Conservation (phyloP, 2,113 vertebrate genomes). For the Arenaria interpres region DNA sequence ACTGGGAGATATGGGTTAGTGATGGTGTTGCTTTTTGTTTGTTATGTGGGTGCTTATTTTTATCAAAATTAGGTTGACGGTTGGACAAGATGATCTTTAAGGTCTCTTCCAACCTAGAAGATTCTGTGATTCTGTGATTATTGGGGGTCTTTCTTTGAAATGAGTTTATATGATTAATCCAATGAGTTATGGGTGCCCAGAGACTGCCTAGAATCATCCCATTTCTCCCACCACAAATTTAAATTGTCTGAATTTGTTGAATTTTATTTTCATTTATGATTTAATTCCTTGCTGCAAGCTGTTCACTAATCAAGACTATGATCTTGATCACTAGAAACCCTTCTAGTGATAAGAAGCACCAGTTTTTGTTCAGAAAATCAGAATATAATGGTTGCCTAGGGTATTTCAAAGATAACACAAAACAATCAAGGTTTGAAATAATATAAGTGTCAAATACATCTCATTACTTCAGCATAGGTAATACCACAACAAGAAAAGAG, state of each 20-base stretch:
- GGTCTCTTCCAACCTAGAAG: too few species aligned
- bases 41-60: too few species aligned
- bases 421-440: not conserved
- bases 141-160: not conserved
- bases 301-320: not conserved
- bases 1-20: too few species aligned
- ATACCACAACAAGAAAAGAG: not conserved
- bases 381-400: not conserved
- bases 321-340: not conserved
- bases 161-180: not conserved
- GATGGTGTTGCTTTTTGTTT: too few species aligned
- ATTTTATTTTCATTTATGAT: not conserved
- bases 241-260: not conserved
- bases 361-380: not conserved
- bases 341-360: not conserved
- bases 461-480: not conserved
- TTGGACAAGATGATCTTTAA: too few species aligned
- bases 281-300: not conserved
- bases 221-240: not conserved
- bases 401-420: not conserved
- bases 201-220: not conserved
- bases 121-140: too few species aligned
- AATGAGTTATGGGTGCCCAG: not conserved
- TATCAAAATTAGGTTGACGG: too few species aligned
- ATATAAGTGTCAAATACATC: not conserved